phyloP scores from a whole-genome alignment of 2,113 vertebrate genomes.

The Neomonachus schauinslandi region DNA sequence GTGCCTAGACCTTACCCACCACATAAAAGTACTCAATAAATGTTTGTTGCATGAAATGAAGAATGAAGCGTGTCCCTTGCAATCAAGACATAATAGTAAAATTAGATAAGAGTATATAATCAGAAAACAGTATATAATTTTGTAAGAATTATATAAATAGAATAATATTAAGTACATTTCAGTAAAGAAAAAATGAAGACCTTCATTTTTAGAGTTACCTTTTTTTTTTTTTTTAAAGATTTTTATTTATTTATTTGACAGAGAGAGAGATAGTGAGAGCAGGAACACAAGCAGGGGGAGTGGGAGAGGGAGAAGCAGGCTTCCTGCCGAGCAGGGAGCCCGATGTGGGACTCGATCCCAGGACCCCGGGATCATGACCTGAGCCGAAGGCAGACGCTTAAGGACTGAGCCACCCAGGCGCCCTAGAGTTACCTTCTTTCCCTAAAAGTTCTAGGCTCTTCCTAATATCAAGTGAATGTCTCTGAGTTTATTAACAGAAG shows the following conservation, averaged over 20 bases:
- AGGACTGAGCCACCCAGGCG: too few relatives aligned
- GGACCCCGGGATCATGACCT: too few relatives aligned
- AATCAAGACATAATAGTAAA: neutral
- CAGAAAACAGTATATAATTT: constrained; percentile 36
- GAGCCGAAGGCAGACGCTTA: too few relatives aligned
- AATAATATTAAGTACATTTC: constrained; percentile 30
- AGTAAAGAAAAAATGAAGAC: neutral
- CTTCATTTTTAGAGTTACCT: neutral
- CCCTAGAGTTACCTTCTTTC: neutral
- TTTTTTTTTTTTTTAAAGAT: too few relatives aligned
- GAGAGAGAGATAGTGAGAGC: too few relatives aligned
- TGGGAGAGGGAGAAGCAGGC: too few relatives aligned
- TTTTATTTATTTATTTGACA: too few relatives aligned
- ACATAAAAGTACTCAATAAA: neutral
- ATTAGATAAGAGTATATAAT: neutral
- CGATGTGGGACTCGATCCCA: too few relatives aligned
- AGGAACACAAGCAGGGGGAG: too few relatives aligned
- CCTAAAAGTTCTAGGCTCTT: constrained; percentile 8
- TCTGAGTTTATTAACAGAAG: constrained; percentile 34
- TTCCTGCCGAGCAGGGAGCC: too few relatives aligned
- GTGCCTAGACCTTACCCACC: neutral
- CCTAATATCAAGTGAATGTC: neutral
- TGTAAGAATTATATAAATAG: neutral
- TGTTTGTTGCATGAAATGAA: neutral
- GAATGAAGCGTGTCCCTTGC: neutral